Base-by-base conservation (phyloP, 2,797 vertebrate genomes). In the Eulemur mongoz region DNA sequence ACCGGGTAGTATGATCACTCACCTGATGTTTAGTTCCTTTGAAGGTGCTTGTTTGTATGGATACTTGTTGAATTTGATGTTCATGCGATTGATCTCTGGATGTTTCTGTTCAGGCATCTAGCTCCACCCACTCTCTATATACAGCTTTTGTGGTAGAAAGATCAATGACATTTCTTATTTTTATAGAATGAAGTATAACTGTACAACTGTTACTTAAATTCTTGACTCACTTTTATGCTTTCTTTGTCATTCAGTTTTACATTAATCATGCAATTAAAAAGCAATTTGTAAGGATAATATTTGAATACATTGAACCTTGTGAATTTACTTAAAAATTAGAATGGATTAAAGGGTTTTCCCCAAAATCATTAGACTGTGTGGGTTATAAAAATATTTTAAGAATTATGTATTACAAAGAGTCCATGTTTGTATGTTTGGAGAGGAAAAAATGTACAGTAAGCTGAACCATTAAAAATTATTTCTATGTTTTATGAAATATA, bases 321-420 rank as follows among this genome's bases (percentile, higher is more conserved):
- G 17, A 67, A 80, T 67, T 89, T 93, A 82, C 45, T 52, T 63
- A 75, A 82, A 96, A 78, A 59, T 30, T 40, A 69, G 13, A 88
- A 4, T 48, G 48, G 9, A 18, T 89, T 91, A 59, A 89, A 86
- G 11, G 11, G 0, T 63, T 67, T 83, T 30, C 2, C 7, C 4
- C 5, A 90, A 85, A 90, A 67, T 89, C 5, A 70, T 69, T 59
- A 95, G 4, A 5, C 18, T 65, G 0, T 40, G 23, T 89, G 35
- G 43, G 11, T 89, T 82, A 65, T 43, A 96, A 79, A 80, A 79
- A 87, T 78, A 82, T 85, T 94, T 95, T 89, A 30, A 82, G 27
- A 67, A 81, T 18, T 54, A 1, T 50, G 5, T 84, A 35, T 94
- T 94, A 73, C 3, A 57, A 87, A 78, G 72, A 92, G 27, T 2